phyloP scores from a whole-genome alignment of 2,888 invertebrate species.

The Blastobasis adustella region DNA sequence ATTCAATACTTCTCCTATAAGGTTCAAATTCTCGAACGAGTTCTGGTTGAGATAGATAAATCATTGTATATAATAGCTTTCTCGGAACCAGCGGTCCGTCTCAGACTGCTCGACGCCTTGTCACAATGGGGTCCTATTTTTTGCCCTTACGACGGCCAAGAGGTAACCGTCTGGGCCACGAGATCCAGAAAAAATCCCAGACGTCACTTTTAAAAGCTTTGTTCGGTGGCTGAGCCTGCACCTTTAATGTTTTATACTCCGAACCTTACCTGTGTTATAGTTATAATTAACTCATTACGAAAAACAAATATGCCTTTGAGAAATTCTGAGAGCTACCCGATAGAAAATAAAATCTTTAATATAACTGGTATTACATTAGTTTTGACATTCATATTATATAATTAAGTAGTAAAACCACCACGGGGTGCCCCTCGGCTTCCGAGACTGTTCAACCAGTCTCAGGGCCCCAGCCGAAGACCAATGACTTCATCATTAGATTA shows the following conservation, averaged over 20 bases:
- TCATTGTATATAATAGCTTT: constrained; percentile 11
- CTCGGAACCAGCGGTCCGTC: constrained; percentile 52
- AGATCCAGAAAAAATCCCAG: constrained; percentile 52
- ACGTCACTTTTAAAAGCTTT: constrained; percentile 46
- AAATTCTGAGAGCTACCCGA: no score
- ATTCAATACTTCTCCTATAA: no score
- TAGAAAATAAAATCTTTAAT: neutral
- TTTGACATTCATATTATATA: no score
- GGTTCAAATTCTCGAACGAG: no score
- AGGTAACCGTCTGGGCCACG: constrained; percentile 46
- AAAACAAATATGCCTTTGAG: constrained; percentile 12
- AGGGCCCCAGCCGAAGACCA: no score
- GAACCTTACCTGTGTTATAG: constrained; percentile 38
- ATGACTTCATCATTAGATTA: no score
- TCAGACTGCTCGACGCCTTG: constrained; percentile 70
- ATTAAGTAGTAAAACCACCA: no score
- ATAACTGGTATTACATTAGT: neutral
- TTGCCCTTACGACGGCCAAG: constrained; percentile 42
- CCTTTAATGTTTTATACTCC: constrained; percentile 55
- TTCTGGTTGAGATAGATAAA: no score
- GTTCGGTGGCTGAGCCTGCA: constrained; percentile 37
- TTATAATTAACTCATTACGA: constrained; percentile 42
- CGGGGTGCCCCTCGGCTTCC: no score
- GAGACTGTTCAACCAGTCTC: no score
- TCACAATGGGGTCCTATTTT: constrained; percentile 59